Evolutionary conservation across 2,113 vertebrate species (phyloP).

Genomic region (Physeter macrocephalus): DNA sequence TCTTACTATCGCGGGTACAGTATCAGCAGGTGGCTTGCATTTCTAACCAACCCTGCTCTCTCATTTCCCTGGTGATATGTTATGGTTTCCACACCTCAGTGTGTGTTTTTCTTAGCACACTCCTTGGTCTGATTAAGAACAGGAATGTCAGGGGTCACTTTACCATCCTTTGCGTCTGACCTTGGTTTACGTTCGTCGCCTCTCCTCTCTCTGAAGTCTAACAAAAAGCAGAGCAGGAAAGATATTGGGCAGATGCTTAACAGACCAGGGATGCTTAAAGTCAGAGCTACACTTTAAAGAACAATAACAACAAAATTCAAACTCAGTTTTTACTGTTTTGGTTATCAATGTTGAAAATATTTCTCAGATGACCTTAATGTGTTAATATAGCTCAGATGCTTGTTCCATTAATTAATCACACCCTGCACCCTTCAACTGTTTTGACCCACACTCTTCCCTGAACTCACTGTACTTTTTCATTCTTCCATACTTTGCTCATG

Average conservation of each 20-base stretch:
- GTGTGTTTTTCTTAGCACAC: conserved; percentile 62
- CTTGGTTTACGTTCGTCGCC: neutral
- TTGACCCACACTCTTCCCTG: neutral
- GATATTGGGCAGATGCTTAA: neutral
- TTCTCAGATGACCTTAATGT: neutral
- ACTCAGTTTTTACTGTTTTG: neutral
- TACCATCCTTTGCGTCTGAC: conserved; percentile 39
- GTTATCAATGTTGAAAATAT: neutral
- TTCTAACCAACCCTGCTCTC: conserved; percentile 12
- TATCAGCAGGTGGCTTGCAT: conserved; percentile 39
- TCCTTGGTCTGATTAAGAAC: conserved; percentile 65
- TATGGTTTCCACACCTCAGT: conserved; percentile 60
- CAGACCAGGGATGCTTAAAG: neutral
- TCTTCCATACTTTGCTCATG: neutral
- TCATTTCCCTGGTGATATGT: conserved; percentile 51
- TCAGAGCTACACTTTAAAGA: neutral
- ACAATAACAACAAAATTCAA: neutral
- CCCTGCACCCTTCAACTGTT: neutral
- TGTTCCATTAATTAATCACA: neutral
- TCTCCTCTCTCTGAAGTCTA: conserved; percentile 45
- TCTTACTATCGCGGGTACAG: neutral
- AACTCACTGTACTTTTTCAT: neutral
- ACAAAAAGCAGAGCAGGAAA: conserved; percentile 52
- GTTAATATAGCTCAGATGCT: neutral
- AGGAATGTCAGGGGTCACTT: conserved; percentile 53